Conservation (phyloP, 35 echinoderm and acorn worm genomes). For the Ophioderma brevispina region DNA sequence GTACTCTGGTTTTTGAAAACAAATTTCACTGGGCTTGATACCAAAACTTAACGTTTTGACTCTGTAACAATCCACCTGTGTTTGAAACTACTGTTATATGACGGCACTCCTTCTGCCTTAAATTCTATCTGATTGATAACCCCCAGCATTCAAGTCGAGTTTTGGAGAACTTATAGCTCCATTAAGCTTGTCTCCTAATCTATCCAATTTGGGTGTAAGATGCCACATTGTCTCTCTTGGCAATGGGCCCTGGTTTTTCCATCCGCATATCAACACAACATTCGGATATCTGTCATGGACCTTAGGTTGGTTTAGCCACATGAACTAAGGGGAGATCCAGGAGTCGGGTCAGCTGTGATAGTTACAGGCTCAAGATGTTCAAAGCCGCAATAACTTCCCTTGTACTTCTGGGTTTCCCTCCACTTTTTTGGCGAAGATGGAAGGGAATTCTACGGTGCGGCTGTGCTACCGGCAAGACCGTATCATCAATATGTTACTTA, state of each 20-base stretch:
- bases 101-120: slow-evolving; percentile 2
- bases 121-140: slow-evolving; percentile 59
- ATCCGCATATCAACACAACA: slow-evolving; percentile 59
- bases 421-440: slow-evolving; percentile 54
- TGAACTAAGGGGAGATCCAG: slow-evolving; percentile 28
- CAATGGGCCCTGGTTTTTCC: slow-evolving; percentile 33
- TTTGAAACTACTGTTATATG: slow-evolving; percentile 12
- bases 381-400: no score
- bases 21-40: slow-evolving; percentile 37
- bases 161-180: slow-evolving; percentile 55
- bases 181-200: slow-evolving; percentile 39
- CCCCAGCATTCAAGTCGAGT: slow-evolving; percentile 60
- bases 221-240: slow-evolving; percentile 39
- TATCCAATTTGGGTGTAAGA: slow-evolving; percentile 70
- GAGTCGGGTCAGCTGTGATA: slow-evolving; percentile 4
- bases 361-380: slow-evolving; percentile 44
- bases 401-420: slow-evolving; percentile 13
- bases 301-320: slow-evolving; percentile 40
- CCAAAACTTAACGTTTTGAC: slow-evolving; percentile 61
- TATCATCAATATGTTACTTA: slow-evolving; percentile 44
- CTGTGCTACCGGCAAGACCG: slow-evolving; percentile 40
- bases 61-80: slow-evolving; percentile 47
- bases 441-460: slow-evolving; percentile 66
- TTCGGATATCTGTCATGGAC: slow-evolving; percentile 21
- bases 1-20: slow-evolving; percentile 48